A percentile compares a stretch with the other conserved stretches of the same genome.
Evolutionary conservation across 2,888 invertebrate genomes (phyloP).

Genomic region (Atethmia centrago): DNA sequence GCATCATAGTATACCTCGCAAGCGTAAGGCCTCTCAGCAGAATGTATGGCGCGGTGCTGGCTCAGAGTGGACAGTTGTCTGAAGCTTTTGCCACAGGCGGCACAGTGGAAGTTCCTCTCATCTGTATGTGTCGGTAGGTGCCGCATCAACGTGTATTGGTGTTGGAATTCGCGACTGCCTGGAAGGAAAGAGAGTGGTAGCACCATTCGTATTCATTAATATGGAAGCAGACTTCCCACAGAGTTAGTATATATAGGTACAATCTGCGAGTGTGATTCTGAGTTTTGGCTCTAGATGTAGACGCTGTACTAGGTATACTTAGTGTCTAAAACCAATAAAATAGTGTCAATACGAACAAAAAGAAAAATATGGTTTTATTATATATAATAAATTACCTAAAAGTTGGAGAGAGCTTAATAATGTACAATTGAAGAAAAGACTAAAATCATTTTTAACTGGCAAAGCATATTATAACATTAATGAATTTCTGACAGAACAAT

Average conservation of each 20-base stretch:
- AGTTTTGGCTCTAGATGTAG: no score
- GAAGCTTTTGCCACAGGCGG: conserved; percentile 93
- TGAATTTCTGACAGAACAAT: no score
- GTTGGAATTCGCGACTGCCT: conserved; percentile 94
- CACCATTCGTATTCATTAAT: not conserved
- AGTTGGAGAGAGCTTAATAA: no score
- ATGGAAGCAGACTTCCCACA: not conserved
- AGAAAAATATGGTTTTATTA: not conserved
- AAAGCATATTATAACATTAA: no score
- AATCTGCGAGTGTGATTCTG: no score
- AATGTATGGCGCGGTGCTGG: conserved; percentile 95
- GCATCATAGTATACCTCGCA: conserved; percentile 92
- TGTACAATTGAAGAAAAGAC: no score
- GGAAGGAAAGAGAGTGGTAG: conserved; percentile 1
- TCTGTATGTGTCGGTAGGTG: conserved; percentile 95
- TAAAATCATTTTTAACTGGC: no score
- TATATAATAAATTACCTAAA: no score
- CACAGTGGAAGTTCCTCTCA: conserved; percentile 94
- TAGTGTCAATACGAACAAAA: not conserved
- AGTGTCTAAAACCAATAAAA: no score
- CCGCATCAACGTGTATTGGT: conserved; percentile 94
- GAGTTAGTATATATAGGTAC: no score
- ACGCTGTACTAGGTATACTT: no score
- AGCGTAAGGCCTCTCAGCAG: conserved; percentile 93
- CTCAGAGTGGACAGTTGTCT: conserved; percentile 94